phyloP scores from a whole-genome alignment of 2,888 invertebrate genomes.

The Cephus pygmeus region DNA sequence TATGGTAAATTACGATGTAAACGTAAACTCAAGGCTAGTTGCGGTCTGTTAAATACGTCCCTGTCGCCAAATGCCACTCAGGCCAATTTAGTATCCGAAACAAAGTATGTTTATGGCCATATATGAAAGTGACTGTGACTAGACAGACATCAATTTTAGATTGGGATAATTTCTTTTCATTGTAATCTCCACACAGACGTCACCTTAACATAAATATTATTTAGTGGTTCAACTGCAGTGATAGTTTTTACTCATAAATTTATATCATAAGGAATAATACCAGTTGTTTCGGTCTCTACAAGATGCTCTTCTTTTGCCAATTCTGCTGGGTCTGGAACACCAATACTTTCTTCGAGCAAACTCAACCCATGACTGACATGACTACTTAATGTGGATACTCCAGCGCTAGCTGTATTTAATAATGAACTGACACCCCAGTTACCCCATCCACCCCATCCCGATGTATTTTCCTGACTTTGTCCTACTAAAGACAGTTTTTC shows the following conservation, averaged over 20 bases:
- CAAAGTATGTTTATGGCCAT: background rate
- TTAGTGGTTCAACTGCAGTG: too few relatives aligned
- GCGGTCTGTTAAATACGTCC: constrained; percentile 15
- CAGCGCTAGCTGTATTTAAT: constrained; percentile 79
- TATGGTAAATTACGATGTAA: constrained; percentile 17
- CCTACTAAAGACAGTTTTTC: constrained; percentile 62
- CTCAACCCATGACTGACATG: constrained; percentile 86
- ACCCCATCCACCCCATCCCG: constrained; percentile 73
- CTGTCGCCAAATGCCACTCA: background rate
- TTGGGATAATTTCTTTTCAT: background rate
- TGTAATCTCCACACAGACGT: background rate
- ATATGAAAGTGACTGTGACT: background rate
- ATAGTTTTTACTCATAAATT: too few relatives aligned
- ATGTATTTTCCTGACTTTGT: constrained; percentile 26
- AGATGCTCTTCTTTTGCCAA: constrained; percentile 68
- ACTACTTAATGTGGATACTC: constrained; percentile 81
- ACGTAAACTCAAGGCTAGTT: constrained; percentile 21
- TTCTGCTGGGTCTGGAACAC: constrained; percentile 85
- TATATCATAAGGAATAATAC: constrained; percentile 2
- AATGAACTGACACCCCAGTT: constrained; percentile 82
- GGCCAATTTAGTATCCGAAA: background rate
- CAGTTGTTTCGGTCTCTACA: constrained; percentile 15
- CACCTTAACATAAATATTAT: too few relatives aligned
- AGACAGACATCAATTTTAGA: background rate
- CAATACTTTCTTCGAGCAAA: constrained; percentile 84